These are phyloP conservation scores for Eospalax fontanierii DNA, from an alignment of 2,797 vertebrate genomes.

Conservation along the genomic window DNA sequence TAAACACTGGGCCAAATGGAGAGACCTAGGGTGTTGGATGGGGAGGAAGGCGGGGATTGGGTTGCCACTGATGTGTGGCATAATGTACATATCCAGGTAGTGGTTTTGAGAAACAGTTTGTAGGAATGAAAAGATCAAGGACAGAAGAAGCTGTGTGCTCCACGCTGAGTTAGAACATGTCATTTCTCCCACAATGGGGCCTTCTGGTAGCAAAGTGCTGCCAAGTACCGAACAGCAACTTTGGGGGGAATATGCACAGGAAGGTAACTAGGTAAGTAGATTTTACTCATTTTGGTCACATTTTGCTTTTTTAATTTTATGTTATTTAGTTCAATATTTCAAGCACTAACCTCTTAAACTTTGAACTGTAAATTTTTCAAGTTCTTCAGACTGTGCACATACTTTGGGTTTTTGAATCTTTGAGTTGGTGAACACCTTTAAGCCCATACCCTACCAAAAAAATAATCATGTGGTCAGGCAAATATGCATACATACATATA, in stretches of 20 bases:
- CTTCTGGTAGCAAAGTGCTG: background rate
- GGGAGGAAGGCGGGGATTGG: background rate
- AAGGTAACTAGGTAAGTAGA: too few relatives aligned
- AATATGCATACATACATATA: background rate
- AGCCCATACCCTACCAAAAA: slow-evolving; percentile 88
- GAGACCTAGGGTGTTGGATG: background rate
- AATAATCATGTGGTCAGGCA: slow-evolving; percentile 55
- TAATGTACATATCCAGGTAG: background rate
- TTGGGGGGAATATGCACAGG: background rate
- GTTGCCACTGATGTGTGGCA: background rate
- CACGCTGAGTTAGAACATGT: background rate
- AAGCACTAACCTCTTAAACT: background rate
- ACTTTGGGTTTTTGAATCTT: slow-evolving; percentile 84
- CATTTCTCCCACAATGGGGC: background rate
- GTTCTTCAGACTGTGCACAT: slow-evolving; percentile 67
- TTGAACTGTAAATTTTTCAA: too few relatives aligned
- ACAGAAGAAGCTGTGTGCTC: background rate
- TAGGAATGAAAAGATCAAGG: background rate
- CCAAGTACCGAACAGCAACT: background rate
- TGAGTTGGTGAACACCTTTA: slow-evolving; percentile 89
- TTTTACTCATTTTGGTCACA: background rate
- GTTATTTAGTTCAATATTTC: background rate
- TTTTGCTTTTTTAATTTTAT: slow-evolving; percentile 60
- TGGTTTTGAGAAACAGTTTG: slow-evolving; percentile 38
- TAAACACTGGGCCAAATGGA: background rate